Evolutionary conservation across 2,888 invertebrate species (phyloP), one percentile per base, ranked within the genome.

Genomic region (Coleophora flavipennella): DNA sequence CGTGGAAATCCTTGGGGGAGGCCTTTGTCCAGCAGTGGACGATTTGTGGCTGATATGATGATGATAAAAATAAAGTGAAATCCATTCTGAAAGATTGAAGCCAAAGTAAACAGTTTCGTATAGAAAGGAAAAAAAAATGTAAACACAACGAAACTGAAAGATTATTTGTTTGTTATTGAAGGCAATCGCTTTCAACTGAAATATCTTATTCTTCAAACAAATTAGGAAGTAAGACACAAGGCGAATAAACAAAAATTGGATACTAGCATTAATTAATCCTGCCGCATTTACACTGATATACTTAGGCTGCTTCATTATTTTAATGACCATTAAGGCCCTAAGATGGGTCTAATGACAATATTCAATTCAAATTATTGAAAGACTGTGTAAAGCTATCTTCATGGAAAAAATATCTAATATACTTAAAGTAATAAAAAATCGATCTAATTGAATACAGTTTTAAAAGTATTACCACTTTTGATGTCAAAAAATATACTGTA

Each of bases 191-290:
- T 69, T 66, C 56, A 60, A 62, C 65, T 66, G 57, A 59, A 66
- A 65, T 63, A 59, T 4, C 58, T 59, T 63, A 64, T 66, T 61
- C 55, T 58, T 62, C 62, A 67, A 68, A 72, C 61, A 62, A 54
- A 57, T 48, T 62, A 57, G 51, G 48, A 55, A 57, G 49, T 50
- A 42, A 43, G 50, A 45, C 41, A 40, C 42, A 57, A 58, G 46
- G 45, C 49, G 67, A 70, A 69, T 62, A 71, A 65, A 65, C 60
- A 62, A 60, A 63, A 62, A 50, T 50, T 44, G 41, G 44, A 41
- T 48, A 42, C 43, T 49, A 44, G 58, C 57, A 56, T 61, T 65
- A 59, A 66, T 68, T 65, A 58, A 49, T 35, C 42, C 38, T 45
- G 47, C 27, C 33, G 46, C 14, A 36, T 46, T 63, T 34, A 61